Conservation (phyloP, 1,140 invertebrate genomes). For the Nebria ingens region DNA sequence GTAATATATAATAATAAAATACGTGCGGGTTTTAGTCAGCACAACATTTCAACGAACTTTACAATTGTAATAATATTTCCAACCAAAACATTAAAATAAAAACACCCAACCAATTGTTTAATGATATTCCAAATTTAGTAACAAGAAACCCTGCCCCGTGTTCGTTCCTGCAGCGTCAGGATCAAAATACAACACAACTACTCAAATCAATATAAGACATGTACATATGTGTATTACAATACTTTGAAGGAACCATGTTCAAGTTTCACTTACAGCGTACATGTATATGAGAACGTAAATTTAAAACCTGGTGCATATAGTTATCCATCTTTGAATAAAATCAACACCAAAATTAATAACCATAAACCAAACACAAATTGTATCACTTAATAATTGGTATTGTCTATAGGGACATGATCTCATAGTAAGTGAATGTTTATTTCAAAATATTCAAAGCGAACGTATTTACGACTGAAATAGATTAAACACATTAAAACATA, state of each 20-base stretch:
- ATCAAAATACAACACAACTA: constrained; percentile 3
- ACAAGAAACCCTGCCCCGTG: background rate
- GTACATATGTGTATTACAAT: too few relatives aligned
- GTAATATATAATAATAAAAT: background rate
- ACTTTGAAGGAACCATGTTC: background rate
- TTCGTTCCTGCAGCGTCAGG: background rate
- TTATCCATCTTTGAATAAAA: too few relatives aligned
- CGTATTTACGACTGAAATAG: too few relatives aligned
- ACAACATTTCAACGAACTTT: background rate
- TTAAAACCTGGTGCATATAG: background rate
- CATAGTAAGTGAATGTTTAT: too few relatives aligned
- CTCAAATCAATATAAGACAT: constrained; percentile 7
- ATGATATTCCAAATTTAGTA: too few relatives aligned
- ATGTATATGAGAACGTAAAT: background rate
- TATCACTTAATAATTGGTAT: background rate
- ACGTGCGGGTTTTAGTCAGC: background rate
- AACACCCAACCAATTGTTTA: too few relatives aligned
- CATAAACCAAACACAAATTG: background rate
- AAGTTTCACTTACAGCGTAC: background rate
- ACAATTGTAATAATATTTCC: background rate
- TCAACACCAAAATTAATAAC: background rate
- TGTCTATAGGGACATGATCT: too few relatives aligned
- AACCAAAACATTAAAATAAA: too few relatives aligned
- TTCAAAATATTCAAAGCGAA: too few relatives aligned
- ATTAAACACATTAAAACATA: too few relatives aligned